Conservation (phyloP, 2,888 invertebrate species). For the Cremastobaeus sp. region DNA sequence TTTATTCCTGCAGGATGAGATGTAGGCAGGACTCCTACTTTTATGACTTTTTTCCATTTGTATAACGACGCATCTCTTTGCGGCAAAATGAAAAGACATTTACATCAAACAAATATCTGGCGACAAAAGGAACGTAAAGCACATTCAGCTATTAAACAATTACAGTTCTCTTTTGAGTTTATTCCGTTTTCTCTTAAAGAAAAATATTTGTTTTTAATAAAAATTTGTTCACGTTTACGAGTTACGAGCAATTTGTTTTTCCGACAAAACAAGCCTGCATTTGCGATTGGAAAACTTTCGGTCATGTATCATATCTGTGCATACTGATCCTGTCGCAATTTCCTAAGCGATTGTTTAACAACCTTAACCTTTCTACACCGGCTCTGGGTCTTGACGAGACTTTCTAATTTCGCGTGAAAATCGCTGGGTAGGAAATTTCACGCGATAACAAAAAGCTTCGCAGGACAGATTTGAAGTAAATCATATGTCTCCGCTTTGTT, state of each 20-base stretch:
- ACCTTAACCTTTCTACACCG: constrained; percentile 68
- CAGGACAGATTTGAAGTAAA: constrained; percentile 38
- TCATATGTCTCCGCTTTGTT: constrained; percentile 45
- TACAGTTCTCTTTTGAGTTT: too few species aligned
- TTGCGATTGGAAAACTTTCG: too few species aligned
- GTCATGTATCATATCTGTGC: constrained; percentile 40
- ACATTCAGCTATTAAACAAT: too few species aligned
- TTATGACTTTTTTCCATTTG: constrained; percentile 43
- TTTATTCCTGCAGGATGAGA: constrained; percentile 34
- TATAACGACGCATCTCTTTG: constrained; percentile 21
- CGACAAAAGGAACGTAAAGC: too few species aligned
- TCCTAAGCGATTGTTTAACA: constrained; percentile 57
- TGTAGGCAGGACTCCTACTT: constrained; percentile 20
- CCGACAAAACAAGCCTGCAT: too few species aligned
- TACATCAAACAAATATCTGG: too few species aligned
- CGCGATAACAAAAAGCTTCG: constrained; percentile 48
- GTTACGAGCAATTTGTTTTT: too few species aligned
- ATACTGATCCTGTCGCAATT: constrained; percentile 41
- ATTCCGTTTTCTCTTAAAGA: too few species aligned
- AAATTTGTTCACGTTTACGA: too few species aligned
- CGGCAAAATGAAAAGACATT: constrained; percentile 1
- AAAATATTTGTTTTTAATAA: too few species aligned
- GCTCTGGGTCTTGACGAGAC: constrained; percentile 38
- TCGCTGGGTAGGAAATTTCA: constrained; percentile 47
- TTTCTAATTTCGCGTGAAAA: constrained; percentile 63